Conservation (phyloP, 92 coral and sea anemone genomes). For the Isaurus tuberculatus region DNA sequence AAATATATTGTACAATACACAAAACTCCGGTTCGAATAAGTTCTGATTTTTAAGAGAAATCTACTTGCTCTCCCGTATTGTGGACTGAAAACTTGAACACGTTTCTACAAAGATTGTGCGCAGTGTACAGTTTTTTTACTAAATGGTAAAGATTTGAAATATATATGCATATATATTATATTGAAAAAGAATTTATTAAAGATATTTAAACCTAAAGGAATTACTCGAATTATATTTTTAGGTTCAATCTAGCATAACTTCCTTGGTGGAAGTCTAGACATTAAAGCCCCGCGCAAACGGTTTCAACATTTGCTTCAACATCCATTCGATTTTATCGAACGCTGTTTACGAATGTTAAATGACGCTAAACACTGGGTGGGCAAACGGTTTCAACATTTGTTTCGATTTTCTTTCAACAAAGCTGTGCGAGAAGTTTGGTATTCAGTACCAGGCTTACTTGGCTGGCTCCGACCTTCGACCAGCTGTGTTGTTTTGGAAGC, state of each 20-base stretch:
- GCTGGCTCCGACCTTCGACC: no score
- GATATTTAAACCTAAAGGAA: constrained; percentile 18
- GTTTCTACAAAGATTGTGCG: neutral
- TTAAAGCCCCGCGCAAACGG: no score
- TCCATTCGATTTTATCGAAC: no score
- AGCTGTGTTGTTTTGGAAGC: no score
- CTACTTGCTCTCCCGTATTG: neutral
- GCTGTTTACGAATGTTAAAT: no score
- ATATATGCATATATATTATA: constrained; percentile 29
- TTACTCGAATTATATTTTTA: neutral
- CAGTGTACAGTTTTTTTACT: constrained; percentile 26
- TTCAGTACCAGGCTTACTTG: no score
- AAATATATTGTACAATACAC: neutral
- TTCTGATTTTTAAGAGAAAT: neutral
- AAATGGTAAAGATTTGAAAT: constrained; percentile 18
- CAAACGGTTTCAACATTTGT: no score
- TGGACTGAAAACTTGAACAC: neutral
- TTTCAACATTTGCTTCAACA: no score
- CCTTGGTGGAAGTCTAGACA: no score
- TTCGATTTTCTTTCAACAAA: no score
- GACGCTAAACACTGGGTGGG: no score
- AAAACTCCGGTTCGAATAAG: neutral
- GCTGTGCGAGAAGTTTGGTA: no score
- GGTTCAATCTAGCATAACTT: neutral
- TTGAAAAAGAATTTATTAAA: constrained; percentile 28